A percentile compares a stretch with the other conserved stretches of the same genome.
These are phyloP conservation scores for Hemibagrus wyckioides DNA, from an alignment of 2,113 vertebrate species.

Conservation along the genomic window DNA sequence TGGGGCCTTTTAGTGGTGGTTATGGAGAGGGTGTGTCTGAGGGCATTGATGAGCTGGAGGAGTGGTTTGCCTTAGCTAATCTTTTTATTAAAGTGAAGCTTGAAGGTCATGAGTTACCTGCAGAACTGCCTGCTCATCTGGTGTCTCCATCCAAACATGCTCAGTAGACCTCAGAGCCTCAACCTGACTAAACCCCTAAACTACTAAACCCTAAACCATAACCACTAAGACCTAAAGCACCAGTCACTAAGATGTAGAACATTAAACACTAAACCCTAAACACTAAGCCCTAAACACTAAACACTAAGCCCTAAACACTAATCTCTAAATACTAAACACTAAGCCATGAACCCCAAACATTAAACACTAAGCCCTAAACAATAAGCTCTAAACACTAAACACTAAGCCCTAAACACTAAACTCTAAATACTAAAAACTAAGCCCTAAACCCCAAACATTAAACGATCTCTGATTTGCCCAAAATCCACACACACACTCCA, in stretches of 20 bases:
- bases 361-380: too few relatives aligned
- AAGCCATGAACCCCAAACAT: too few relatives aligned
- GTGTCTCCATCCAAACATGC: constrained; percentile 76
- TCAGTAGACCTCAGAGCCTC: background rate
- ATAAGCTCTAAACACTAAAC: too few relatives aligned
- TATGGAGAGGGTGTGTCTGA: constrained; percentile 80
- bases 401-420: background rate
- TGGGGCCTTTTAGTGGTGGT: constrained; percentile 77
- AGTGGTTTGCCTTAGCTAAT: constrained; percentile 62
- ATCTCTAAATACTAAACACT: too few relatives aligned
- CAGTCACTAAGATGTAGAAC: too few relatives aligned
- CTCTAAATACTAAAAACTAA: background rate
- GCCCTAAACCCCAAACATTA: too few relatives aligned
- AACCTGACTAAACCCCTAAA: background rate
- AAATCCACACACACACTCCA: background rate
- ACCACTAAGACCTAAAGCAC: background rate
- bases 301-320: too few relatives aligned
- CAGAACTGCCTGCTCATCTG: constrained; percentile 76
- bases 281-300: background rate
- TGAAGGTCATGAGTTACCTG: constrained; percentile 79
- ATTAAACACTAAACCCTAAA: background rate
- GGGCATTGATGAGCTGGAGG: constrained; percentile 78
- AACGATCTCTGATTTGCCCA: background rate
- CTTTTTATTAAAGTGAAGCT: constrained; percentile 64
- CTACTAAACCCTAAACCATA: background rate